These are phyloP conservation scores for Xylophagus ater DNA, from an alignment of 2,888 invertebrate genomes.

Conservation along the genomic window DNA sequence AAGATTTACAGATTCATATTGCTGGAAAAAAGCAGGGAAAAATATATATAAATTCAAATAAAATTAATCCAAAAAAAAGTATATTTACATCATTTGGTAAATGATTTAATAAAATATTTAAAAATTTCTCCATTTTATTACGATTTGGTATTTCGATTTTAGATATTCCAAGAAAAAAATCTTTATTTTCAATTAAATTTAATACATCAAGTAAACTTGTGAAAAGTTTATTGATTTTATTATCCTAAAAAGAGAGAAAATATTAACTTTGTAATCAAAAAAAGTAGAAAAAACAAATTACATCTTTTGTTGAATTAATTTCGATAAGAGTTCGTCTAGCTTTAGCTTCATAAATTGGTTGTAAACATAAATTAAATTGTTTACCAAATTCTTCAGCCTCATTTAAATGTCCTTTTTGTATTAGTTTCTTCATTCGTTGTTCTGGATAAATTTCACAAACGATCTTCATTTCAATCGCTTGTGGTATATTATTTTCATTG, in stretches of 20 bases:
- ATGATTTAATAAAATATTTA: constrained; percentile 29
- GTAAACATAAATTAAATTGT: constrained; percentile 33
- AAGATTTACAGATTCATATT: constrained; percentile 23
- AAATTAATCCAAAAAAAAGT: not conserved
- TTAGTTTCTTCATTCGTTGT: constrained; percentile 35
- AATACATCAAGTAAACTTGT: constrained; percentile 25
- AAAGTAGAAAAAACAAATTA: constrained; percentile 13
- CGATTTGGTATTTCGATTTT: constrained; percentile 31
- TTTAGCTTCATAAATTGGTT: constrained; percentile 36
- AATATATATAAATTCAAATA: too few species aligned
- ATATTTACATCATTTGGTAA: constrained; percentile 22
- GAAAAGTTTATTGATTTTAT: constrained; percentile 25
- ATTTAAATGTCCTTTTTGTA: constrained; percentile 34
- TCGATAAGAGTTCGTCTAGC: constrained; percentile 29
- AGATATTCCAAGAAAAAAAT: constrained; percentile 31
- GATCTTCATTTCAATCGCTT: constrained; percentile 33
- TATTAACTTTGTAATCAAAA: not conserved
- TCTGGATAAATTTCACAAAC: constrained; percentile 36
- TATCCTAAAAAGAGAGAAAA: constrained; percentile 11
- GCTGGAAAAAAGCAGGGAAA: not conserved
- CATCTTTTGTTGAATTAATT: constrained; percentile 24
- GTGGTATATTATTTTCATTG: constrained; percentile 22
- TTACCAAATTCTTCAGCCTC: constrained; percentile 37
- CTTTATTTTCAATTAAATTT: constrained; percentile 28
- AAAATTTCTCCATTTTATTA: constrained; percentile 25